These are phyloP conservation scores for Exephanes ischioxanthus DNA, from an alignment of 2,888 invertebrate genomes.

Conservation along the genomic window DNA sequence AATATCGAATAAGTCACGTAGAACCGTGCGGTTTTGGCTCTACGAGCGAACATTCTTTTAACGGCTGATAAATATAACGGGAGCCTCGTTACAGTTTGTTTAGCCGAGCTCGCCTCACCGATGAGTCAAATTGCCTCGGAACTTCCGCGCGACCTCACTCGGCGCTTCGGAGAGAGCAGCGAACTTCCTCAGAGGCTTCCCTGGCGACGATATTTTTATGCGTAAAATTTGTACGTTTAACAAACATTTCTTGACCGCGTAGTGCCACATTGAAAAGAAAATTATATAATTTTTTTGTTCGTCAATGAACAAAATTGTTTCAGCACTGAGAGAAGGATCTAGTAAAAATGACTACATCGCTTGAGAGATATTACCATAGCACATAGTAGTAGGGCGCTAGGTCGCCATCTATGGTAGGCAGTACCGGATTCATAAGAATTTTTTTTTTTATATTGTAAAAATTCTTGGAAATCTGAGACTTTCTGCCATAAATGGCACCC, in stretches of 20 bases:
- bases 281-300: no score
- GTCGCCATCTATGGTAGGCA: no score
- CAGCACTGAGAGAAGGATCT: no score
- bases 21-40: conserved; percentile 10
- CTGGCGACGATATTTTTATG: neutral
- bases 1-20: conserved; percentile 16
- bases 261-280: no score
- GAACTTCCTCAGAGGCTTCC: neutral
- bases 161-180: neutral
- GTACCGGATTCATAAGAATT: no score
- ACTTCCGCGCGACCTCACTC: neutral
- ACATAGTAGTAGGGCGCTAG: no score
- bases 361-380: no score
- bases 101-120: neutral
- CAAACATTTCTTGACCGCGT: neutral
- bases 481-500: no score
- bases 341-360: no score
- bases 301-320: no score
- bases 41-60: neutral
- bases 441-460: no score
- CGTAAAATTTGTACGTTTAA: neutral
- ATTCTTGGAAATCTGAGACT: no score
- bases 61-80: neutral
- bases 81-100: neutral
- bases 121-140: conserved; percentile 2